Evolutionary conservation across 2,797 vertebrate genomes (phyloP).

Genomic region (Gambelia wislizenii): DNA sequence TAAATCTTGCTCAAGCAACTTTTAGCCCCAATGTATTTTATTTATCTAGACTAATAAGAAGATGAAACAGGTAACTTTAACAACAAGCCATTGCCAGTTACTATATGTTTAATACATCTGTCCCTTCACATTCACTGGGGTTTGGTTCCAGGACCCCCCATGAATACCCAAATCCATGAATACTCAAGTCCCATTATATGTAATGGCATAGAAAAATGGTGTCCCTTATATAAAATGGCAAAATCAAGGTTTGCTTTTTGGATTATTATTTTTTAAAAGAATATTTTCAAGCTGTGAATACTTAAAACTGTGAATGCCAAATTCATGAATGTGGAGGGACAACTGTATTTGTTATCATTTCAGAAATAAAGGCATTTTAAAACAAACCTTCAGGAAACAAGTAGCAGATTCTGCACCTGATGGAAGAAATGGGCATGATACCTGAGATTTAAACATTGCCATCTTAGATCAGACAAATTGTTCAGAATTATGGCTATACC

Average conservation of each 20-base stretch:
- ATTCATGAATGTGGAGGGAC: too few species aligned
- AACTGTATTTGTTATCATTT: neutral
- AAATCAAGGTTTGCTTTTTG: too few species aligned
- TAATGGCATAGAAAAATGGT: too few species aligned
- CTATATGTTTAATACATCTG: too few species aligned
- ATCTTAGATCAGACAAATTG: neutral
- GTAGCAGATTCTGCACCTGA: neutral
- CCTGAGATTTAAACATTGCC: neutral
- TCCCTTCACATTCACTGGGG: too few species aligned
- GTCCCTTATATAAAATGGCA: too few species aligned
- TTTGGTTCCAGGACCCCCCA: too few species aligned
- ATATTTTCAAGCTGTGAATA: too few species aligned
- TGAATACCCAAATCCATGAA: too few species aligned
- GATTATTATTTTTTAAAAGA: too few species aligned
- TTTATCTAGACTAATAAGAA: neutral
- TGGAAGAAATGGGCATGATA: neutral
- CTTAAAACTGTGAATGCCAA: too few species aligned
- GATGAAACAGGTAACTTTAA: neutral
- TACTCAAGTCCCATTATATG: too few species aligned
- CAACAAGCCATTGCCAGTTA: neutral
- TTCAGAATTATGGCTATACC: neutral
- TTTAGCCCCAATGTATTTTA: accelerated
- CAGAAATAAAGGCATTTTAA: neutral
- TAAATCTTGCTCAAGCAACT: neutral
- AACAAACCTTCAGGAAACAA: neutral